A percentile compares a stretch with the other conserved stretches of the same genome.
These are phyloP conservation scores for Epistrophella euchroma DNA, from an alignment of 2,888 invertebrate genomes.

Conservation along the genomic window DNA sequence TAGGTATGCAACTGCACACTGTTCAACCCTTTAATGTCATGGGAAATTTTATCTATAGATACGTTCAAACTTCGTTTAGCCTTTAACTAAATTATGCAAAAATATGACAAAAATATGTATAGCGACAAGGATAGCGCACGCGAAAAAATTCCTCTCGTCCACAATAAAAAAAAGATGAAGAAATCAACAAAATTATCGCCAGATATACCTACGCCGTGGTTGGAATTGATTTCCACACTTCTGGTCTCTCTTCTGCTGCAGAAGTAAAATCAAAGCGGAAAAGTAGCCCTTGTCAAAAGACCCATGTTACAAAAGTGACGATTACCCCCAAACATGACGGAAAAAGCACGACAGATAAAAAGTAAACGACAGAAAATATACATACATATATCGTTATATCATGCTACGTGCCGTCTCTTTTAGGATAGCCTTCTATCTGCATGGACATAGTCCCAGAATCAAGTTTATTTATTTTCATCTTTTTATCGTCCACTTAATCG, in stretches of 20 bases:
- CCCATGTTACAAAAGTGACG: constrained; percentile 56
- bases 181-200: constrained; percentile 60
- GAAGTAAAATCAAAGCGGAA: constrained; percentile 26
- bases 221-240: constrained; percentile 11
- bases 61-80: constrained; percentile 45
- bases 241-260: background rate
- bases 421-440: constrained; percentile 26
- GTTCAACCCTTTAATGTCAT: constrained; percentile 49
- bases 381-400: constrained; percentile 20
- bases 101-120: constrained; percentile 25
- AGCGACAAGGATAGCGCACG: background rate
- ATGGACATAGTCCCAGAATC: background rate
- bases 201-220: constrained; percentile 47
- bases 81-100: constrained; percentile 43
- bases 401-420: constrained; percentile 63
- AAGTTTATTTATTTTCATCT: constrained; percentile 34
- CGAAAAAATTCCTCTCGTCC: background rate
- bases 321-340: constrained; percentile 55
- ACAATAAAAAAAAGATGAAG: constrained; percentile 2
- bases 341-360: constrained; percentile 24
- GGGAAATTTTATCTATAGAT: constrained; percentile 42
- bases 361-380: constrained; percentile 24
- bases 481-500: constrained; percentile 74
- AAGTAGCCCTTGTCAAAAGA: constrained; percentile 56
- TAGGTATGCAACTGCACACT: background rate